Evolutionary conservation across 2,888 invertebrate genomes (phyloP), one percentile per base, ranked within the genome.

Genomic region (Automeris io): DNA sequence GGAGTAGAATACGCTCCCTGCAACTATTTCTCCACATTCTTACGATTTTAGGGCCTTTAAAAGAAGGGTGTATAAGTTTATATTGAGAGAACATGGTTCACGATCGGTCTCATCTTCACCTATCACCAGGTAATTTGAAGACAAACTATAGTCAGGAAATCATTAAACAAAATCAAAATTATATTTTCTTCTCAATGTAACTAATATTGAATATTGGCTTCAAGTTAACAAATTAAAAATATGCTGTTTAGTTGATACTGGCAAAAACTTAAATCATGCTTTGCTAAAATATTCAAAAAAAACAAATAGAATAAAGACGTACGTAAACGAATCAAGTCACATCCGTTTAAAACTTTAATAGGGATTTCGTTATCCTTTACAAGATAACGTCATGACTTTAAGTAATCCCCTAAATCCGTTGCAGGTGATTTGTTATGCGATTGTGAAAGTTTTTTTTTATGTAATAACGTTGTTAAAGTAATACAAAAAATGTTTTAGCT

Each of bases 401-500:
- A 13, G 12, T 33, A 8, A 21, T 29, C 26, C n/a, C 8, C 4
- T 21, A 18, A 61, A 65, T 53, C 60, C 42, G 38, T 62, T 49
- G 40, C 63, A 67, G 70, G 47, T 60, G 57, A 46, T 33, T 50
- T 33, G 51, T 66, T 57, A 61, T 60, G 57, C 58, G 58, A 66
- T 61, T 58, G 51, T 23, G 41, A 35, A 35, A 39, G 43, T 41
- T 19, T 45, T 51, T 51, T 58, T 56, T 49, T 9, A 9, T 22
- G 9, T 39, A 31, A 12, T n/a, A n/a, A n/a, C n/a, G n/a, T n/a
- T n/a, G 31, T 36, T 35, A 46, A 45, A 47, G 38, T 25, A 24
- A 43, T 49, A 47, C n/a, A n/a, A 5, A 8, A n/a, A n/a, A n/a
- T n/a, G n/a, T n/a, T n/a, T n/a, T n/a, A n/a, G n/a, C n/a, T n/a